Evolutionary conservation across 2,113 vertebrate genomes (phyloP), one percentile per base, ranked within the genome.

Genomic region (Paedocypris sp.): DNA sequence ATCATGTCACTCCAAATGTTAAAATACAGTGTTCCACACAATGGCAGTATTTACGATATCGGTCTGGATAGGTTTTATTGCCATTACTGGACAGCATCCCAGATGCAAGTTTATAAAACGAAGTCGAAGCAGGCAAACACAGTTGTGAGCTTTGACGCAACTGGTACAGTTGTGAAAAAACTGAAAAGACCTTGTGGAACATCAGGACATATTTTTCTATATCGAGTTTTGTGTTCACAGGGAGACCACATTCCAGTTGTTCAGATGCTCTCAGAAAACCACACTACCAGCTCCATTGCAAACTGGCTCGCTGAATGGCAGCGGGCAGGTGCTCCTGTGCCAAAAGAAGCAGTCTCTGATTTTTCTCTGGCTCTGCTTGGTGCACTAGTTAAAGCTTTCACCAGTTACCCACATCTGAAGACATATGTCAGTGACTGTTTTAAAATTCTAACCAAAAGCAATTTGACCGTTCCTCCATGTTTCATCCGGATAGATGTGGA

Each of bases 401-500:
- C 69, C 7, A 20, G 48, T 33, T 36, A 43, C 6, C 47, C 54
- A 19, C 54, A 72, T 43, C 5, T 68, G 18, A 64, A 43, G 29
- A 15, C 39, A 3, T 60, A 68, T 35, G 51, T 66, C 11, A 68
- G 62, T 54, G 4, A 56, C n/a, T 61, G 70, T 10, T 68, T 68
- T 51, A 36, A 28, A 8, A 49, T 68, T 12, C 49, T 68, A 46
- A 2, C 5, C 42, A 1, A 6, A 42, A 58, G 41, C 38, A 23
- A 2, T 10, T 16, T 20, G 57, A 22, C 25, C n/a, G n/a, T 48
- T 16, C 62, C 62, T 9, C 50, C 49, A 12, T 66, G 68, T 7
- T 60, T 54, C 19, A 51, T 67, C 11, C 32, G 58, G 25, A 60
- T 71, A 13, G 69, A 64, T 56, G 56, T 68, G 28, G 65, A n/a